Evolutionary conservation across 2,113 vertebrate species (phyloP).

Genomic region (Loxodonta africana): DNA sequence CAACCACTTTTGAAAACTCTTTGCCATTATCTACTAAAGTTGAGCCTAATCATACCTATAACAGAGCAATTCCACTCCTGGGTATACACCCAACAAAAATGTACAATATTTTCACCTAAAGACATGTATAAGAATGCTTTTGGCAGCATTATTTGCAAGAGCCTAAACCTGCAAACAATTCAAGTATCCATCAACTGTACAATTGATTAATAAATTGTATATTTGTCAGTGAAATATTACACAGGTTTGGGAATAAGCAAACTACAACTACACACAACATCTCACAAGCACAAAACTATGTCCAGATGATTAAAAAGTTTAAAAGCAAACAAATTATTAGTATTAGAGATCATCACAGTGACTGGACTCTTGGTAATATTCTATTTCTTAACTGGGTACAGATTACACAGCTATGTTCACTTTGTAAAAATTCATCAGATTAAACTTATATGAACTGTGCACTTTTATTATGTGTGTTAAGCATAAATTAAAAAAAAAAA

Average conservation of each 20-base stretch:
- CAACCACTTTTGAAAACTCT: background rate
- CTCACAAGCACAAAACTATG: background rate
- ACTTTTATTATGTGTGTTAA: background rate
- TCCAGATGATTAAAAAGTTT: background rate
- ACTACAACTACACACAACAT: background rate
- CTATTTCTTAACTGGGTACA: background rate
- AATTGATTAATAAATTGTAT: background rate
- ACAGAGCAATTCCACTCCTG: background rate
- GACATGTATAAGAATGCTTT: conserved; percentile 1
- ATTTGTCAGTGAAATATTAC: background rate
- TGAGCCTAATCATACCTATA: background rate
- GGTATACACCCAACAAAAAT: background rate
- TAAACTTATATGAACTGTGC: background rate
- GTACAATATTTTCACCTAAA: background rate
- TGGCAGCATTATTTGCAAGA: background rate
- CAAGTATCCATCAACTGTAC: background rate
- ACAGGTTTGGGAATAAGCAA: conserved; percentile 31
- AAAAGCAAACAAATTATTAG: background rate
- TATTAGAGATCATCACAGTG: background rate
- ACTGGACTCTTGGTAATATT: background rate
- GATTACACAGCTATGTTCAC: background rate
- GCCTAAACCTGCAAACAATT: background rate
- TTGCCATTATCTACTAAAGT: background rate
- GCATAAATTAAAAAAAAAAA: background rate
- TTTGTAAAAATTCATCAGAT: background rate